A percentile compares a stretch with the other conserved stretches of the same genome.
phyloP scores from a whole-genome alignment of 2,113 vertebrate species.

The Artemisiospiza belli region DNA sequence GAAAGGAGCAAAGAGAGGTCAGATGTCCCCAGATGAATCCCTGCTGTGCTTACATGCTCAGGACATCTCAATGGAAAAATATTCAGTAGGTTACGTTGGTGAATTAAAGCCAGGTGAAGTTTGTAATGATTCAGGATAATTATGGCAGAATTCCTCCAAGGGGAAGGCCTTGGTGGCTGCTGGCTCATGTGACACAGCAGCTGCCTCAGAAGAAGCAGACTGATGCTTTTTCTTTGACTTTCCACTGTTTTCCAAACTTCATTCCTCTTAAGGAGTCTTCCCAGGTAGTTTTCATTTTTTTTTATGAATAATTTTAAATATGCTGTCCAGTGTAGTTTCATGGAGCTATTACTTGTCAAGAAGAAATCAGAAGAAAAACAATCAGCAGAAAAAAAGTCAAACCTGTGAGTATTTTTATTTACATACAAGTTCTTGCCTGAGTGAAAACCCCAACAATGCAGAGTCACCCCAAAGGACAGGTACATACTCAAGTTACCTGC shows the following conservation, averaged over 20 bases:
- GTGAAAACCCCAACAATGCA: neutral
- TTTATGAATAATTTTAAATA: neutral
- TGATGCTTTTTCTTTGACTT: neutral
- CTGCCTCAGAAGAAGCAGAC: neutral
- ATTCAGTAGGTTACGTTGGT: neutral
- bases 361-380: neutral
- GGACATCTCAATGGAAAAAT: neutral
- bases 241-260: neutral
- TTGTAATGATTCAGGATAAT: conserved; percentile 22
- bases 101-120: conserved; percentile 49
- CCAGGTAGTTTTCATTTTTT: neutral
- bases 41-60: neutral
- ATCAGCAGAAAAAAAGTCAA: neutral
- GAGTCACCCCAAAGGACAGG: neutral
- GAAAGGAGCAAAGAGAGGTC: neutral
- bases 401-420: neutral
- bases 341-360: neutral
- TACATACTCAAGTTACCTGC: neutral
- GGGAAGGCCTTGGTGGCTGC: neutral
- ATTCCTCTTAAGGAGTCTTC: neutral
- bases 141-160: neutral
- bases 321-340: neutral
- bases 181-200: neutral
- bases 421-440: neutral
- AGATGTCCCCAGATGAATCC: neutral